Evolutionary conservation across 2,113 vertebrate genomes (phyloP).

Genomic region (Aviceda subcristata): DNA sequence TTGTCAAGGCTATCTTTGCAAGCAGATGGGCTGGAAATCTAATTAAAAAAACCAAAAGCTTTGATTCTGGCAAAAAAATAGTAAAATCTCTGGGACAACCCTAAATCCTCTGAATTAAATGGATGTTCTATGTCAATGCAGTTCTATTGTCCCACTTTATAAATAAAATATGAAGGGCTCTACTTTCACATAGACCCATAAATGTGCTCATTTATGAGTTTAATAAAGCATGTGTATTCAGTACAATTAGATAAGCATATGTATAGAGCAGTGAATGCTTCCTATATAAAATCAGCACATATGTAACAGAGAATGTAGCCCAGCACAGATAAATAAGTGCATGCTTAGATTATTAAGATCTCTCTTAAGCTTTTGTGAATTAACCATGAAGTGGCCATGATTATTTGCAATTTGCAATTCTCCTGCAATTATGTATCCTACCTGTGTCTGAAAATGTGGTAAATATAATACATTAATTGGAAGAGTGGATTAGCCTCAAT

Average conservation of each 20-base stretch:
- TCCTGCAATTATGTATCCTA: background rate
- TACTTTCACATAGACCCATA: constrained; percentile 13
- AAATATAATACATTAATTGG: background rate
- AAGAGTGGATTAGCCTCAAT: background rate
- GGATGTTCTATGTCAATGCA: constrained; percentile 15
- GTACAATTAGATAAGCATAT: constrained; percentile 40
- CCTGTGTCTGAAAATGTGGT: background rate
- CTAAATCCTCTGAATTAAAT: constrained; percentile 57
- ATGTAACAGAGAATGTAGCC: background rate
- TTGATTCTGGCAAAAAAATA: constrained; percentile 53
- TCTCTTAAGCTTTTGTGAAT: background rate
- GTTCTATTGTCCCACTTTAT: constrained; percentile 46
- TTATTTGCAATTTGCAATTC: background rate
- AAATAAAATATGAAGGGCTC: constrained; percentile 65
- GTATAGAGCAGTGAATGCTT: background rate
- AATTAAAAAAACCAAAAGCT: constrained; percentile 51
- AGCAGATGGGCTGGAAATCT: constrained; percentile 66
- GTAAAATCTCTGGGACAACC: constrained; percentile 18
- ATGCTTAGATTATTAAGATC: constrained; percentile 11
- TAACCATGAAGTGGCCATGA: background rate
- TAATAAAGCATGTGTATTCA: constrained; percentile 41
- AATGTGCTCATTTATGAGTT: constrained; percentile 50
- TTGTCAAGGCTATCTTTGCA: constrained; percentile 56
- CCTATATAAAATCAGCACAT: constrained; percentile 18
- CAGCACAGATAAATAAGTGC: background rate